Evolutionary conservation across 1,140 invertebrate species (phyloP).

Genomic region (Diorhabda sublineata): DNA sequence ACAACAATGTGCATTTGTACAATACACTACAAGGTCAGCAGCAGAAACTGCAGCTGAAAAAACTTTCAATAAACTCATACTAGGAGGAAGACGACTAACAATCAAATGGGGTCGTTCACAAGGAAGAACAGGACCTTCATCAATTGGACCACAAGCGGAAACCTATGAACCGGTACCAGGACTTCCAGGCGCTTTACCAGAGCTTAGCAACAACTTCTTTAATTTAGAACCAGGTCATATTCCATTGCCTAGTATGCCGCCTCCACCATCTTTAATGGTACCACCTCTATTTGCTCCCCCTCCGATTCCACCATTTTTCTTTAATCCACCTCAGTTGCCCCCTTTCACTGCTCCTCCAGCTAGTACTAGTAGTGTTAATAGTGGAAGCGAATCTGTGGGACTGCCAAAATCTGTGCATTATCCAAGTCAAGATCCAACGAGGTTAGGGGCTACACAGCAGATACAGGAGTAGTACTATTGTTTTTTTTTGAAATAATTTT

Average conservation of each 20-base stretch:
- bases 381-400: conserved; percentile 40
- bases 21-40: conserved; percentile 84
- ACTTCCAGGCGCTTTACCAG: conserved; percentile 72
- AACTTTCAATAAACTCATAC: conserved; percentile 92
- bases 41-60: conserved; percentile 94
- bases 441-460: conserved; percentile 69
- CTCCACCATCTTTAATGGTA: conserved; percentile 56
- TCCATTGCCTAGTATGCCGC: conserved; percentile 50
- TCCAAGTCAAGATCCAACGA: conserved; percentile 89
- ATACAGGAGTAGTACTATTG: conserved; percentile 6
- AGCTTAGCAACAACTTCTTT: conserved; percentile 78
- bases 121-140: conserved; percentile 41
- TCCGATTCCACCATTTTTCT: conserved; percentile 57
- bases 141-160: conserved; percentile 41
- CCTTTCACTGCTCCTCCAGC: conserved; percentile 53
- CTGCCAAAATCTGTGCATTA: conserved; percentile 75
- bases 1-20: conserved; percentile 97
- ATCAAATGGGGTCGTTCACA: conserved; percentile 97
- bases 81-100: conserved; percentile 80
- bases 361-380: conserved; percentile 25
- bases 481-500: too few relatives aligned
- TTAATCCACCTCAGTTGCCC: conserved; percentile 57
- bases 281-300: conserved; percentile 48
- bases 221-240: conserved; percentile 62
- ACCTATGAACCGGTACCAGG: conserved; percentile 84